These are phyloP conservation scores for Napeogenes inachia DNA, from an alignment of 2,888 invertebrate species.

Conservation along the genomic window DNA sequence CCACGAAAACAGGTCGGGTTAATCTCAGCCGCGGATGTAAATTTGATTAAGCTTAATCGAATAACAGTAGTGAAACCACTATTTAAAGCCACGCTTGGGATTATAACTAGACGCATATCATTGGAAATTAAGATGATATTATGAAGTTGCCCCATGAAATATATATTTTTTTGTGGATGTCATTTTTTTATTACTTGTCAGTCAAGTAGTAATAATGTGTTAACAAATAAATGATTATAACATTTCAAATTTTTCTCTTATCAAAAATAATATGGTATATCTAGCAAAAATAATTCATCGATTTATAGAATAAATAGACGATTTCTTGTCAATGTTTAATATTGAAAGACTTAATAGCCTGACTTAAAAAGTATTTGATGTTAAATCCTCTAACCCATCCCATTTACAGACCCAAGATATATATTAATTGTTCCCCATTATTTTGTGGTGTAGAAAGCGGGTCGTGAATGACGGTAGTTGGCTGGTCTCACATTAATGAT, in stretches of 20 bases:
- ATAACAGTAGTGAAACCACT: slow-evolving; percentile 32
- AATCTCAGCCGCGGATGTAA: slow-evolving; percentile 33
- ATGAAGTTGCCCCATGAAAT: background rate
- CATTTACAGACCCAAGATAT: slow-evolving; percentile 21
- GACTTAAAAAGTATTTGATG: slow-evolving; percentile 1
- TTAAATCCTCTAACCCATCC: slow-evolving; percentile 5
- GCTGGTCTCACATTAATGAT: slow-evolving; percentile 46
- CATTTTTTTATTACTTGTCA: too few relatives aligned
- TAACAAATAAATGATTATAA: too few relatives aligned
- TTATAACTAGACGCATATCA: slow-evolving; percentile 28
- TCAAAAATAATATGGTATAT: too few relatives aligned
- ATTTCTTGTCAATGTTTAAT: too few relatives aligned
- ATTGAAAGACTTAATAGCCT: background rate
- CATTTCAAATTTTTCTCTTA: too few relatives aligned
- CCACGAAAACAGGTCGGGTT: slow-evolving; percentile 28
- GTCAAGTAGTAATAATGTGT: too few relatives aligned
- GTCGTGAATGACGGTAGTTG: slow-evolving; percentile 51
- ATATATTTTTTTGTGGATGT: too few relatives aligned
- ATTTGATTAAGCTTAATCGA: slow-evolving; percentile 35
- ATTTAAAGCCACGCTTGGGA: slow-evolving; percentile 17
- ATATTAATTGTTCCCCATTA: slow-evolving; percentile 66
- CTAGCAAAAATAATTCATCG: too few relatives aligned
- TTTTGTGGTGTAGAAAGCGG: slow-evolving; percentile 62
- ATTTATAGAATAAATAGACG: too few relatives aligned
- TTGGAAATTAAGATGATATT: slow-evolving; percentile 27